A percentile compares a stretch with the other conserved stretches of the same genome.
These are phyloP conservation scores for Lordiphosa mommai DNA, from an alignment of 1,140 invertebrate species.

Conservation along the genomic window DNA sequence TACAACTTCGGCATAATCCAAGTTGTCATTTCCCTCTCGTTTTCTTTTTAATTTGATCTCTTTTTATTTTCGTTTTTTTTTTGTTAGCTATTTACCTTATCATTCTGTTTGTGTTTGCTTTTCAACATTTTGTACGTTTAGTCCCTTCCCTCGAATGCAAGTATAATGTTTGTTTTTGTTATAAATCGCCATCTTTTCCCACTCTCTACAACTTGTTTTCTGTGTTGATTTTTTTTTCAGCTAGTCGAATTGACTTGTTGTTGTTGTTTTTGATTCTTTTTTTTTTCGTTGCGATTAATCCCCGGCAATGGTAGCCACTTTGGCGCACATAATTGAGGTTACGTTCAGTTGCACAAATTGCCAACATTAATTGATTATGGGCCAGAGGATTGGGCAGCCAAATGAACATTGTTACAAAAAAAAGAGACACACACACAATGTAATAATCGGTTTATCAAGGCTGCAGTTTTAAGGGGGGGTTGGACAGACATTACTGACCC, in stretches of 20 bases:
- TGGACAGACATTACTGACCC: constrained; percentile 45
- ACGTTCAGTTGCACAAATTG: constrained; percentile 73
- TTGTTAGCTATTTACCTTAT: constrained; percentile 47
- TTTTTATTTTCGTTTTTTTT: constrained; percentile 18
- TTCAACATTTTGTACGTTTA: constrained; percentile 56
- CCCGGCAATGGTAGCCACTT: constrained; percentile 55
- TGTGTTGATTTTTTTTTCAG: constrained; percentile 36
- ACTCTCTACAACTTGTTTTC: constrained; percentile 12
- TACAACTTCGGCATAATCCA: constrained; percentile 29
- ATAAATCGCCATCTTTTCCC: constrained; percentile 46
- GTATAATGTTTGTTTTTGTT: constrained; percentile 58
- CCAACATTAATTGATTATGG: constrained; percentile 72
- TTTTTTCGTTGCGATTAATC: constrained; percentile 63
- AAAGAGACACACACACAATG: constrained; percentile 11
- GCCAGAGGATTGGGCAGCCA: background rate
- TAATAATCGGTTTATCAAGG: constrained; percentile 70
- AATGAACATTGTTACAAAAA: constrained; percentile 18
- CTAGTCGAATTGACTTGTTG: constrained; percentile 58
- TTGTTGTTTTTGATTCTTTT: constrained; percentile 11
- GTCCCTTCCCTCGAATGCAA: constrained; percentile 13
- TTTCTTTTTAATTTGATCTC: constrained; percentile 19
- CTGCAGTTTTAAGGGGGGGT: constrained; percentile 38
- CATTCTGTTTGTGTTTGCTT: constrained; percentile 65
- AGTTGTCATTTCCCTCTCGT: constrained; percentile 25
- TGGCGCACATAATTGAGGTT: constrained; percentile 77